phyloP scores from a whole-genome alignment of 2,113 vertebrate species.

The Synodontis membranacea region DNA sequence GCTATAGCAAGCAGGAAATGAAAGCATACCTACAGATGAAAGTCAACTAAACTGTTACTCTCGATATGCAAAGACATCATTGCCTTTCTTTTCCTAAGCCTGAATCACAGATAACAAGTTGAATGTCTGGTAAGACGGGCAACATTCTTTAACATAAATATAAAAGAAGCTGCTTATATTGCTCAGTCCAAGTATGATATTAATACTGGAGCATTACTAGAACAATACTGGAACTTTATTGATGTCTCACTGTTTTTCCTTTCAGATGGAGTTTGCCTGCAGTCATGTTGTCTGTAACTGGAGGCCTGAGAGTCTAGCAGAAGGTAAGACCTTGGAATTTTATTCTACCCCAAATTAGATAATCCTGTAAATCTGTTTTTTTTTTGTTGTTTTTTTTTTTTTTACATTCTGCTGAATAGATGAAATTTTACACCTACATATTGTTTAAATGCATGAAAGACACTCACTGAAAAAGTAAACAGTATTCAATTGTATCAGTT shows the following conservation, averaged over 20 bases:
- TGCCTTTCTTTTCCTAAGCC: not conserved
- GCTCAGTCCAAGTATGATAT: not conserved
- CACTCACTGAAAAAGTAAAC: not conserved
- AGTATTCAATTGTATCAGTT: not conserved
- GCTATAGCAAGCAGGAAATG: constrained; percentile 28
- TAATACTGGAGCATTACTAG: not conserved
- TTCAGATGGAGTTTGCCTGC: constrained; percentile 75
- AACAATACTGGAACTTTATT: not conserved
- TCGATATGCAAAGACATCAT: not conserved
- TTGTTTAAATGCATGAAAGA: not conserved
- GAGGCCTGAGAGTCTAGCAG: constrained; percentile 50
- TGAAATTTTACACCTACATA: not conserved
- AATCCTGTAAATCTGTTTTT: not conserved
- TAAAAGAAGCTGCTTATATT: not conserved
- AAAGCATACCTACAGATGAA: not conserved
- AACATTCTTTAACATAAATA: not conserved
- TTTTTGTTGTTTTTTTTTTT: not conserved
- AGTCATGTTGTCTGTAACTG: constrained; percentile 74
- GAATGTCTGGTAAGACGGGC: not conserved
- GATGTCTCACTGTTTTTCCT: not conserved
- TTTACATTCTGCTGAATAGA: not conserved
- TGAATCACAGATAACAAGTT: not conserved
- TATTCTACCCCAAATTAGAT: not conserved
- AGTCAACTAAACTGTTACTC: not conserved
- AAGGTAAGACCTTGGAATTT: constrained; percentile 38